Conservation (phyloP, 2,113 vertebrate species). For the Spheniscus mendiculus region DNA sequence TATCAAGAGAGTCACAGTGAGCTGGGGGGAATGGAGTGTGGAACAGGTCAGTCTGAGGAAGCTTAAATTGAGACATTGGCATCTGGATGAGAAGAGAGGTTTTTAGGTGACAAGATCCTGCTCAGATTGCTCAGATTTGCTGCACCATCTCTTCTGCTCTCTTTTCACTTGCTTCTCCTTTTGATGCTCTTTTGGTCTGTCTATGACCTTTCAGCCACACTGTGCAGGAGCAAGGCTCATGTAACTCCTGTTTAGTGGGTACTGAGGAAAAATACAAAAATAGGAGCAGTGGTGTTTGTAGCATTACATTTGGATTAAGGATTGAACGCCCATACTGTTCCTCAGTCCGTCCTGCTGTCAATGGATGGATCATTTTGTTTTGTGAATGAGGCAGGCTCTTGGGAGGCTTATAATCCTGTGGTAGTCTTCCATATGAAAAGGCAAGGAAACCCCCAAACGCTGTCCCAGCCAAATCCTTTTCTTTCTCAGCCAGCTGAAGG, state of each 20-base stretch:
- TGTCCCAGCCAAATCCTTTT: not conserved
- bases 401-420: not conserved
- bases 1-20: not conserved
- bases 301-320: not conserved
- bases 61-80: not conserved
- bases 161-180: not conserved
- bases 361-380: not conserved
- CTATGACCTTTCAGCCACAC: not conserved
- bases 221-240: not conserved
- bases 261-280: not conserved
- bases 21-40: not conserved
- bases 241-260: not conserved
- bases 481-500: not conserved
- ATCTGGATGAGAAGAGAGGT: not conserved
- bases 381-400: not conserved
- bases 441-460: not conserved
- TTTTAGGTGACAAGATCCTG: not conserved
- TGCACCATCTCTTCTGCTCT: not conserved
- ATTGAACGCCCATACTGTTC: fast-evolving
- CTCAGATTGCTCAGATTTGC: not conserved
- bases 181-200: not conserved
- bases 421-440: not conserved
- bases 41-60: not conserved
- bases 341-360: not conserved
- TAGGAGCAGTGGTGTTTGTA: not conserved